Conservation (phyloP, 1,140 invertebrate genomes). For the Venustaconcha ellipsiformis region DNA sequence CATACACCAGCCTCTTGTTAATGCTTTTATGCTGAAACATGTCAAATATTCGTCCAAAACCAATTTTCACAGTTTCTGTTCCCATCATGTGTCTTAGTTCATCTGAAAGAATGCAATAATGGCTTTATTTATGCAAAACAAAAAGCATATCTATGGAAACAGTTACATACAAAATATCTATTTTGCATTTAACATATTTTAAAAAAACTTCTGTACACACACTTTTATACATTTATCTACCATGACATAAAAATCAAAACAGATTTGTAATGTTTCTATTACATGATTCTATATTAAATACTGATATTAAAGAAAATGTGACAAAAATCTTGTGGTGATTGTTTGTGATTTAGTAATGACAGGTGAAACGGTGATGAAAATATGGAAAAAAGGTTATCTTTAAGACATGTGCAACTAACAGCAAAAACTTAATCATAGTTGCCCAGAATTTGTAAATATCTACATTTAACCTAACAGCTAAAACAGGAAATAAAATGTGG, state of each 20-base stretch:
- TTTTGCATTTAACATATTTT: not conserved
- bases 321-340: too few species aligned
- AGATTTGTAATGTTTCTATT: not conserved
- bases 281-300: not conserved
- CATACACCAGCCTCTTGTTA: conserved; percentile 86
- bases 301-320: too few species aligned
- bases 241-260: conserved; percentile 3
- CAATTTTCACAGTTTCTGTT: conserved; percentile 86
- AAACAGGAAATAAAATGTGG: too few species aligned
- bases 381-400: too few species aligned
- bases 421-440: too few species aligned
- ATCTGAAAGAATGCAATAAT: conserved; percentile 74
- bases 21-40: conserved; percentile 86
- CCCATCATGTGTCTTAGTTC: conserved; percentile 93
- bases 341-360: too few species aligned
- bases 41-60: conserved; percentile 87
- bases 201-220: not conserved
- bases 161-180: too few species aligned
- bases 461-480: too few species aligned
- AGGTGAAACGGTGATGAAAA: too few species aligned
- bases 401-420: too few species aligned
- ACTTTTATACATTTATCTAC: not conserved
- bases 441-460: too few species aligned
- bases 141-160: not conserved
- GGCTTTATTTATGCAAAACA: not conserved